Percentiles rank a stretch among this genome's conserved stretches.
Evolutionary conservation across 1,140 invertebrate genomes (phyloP).

Genomic region (Drosophila bocki): DNA sequence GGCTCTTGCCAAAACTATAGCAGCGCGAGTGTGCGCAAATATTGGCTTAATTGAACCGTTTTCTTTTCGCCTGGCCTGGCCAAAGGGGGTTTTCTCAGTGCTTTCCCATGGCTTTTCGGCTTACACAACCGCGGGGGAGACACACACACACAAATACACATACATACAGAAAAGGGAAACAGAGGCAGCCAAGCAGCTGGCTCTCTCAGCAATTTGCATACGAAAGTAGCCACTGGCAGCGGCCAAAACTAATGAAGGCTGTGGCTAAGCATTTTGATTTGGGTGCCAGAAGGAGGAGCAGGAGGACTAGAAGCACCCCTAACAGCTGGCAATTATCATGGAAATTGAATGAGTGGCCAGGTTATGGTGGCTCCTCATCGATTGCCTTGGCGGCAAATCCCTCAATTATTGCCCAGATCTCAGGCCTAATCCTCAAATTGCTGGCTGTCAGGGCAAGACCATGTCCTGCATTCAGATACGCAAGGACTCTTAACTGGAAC

Average conservation of each 20-base stretch:
- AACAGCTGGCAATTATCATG: slow-evolving; percentile 24
- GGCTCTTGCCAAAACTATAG: slow-evolving; percentile 31
- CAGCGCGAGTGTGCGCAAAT: slow-evolving; percentile 75
- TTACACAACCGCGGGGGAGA: slow-evolving; percentile 39
- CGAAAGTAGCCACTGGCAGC: slow-evolving; percentile 35
- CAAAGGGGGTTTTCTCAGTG: slow-evolving; percentile 20
- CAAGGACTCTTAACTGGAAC: neutral
- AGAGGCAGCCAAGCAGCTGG: slow-evolving; percentile 14
- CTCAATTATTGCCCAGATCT: slow-evolving; percentile 14
- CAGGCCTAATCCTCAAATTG: slow-evolving; percentile 20
- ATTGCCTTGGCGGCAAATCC: slow-evolving; percentile 22
- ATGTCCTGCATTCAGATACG: slow-evolving; percentile 24
- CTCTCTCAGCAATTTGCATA: slow-evolving; percentile 69
- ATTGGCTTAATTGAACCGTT: slow-evolving; percentile 78
- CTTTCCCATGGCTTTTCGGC: slow-evolving; percentile 16
- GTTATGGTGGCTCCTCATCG: slow-evolving; percentile 4
- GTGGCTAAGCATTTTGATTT: slow-evolving; percentile 30
- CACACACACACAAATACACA: slow-evolving; percentile 4
- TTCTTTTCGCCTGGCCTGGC: slow-evolving; percentile 25
- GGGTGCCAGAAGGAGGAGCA: neutral
- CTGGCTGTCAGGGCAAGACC: neutral
- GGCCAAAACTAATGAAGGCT: slow-evolving; percentile 51
- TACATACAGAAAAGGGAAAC: neutral
- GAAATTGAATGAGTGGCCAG: slow-evolving; percentile 29
- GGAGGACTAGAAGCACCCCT: neutral